phyloP scores from a whole-genome alignment of 1,140 invertebrate species.

The Papilio polyxenes region DNA sequence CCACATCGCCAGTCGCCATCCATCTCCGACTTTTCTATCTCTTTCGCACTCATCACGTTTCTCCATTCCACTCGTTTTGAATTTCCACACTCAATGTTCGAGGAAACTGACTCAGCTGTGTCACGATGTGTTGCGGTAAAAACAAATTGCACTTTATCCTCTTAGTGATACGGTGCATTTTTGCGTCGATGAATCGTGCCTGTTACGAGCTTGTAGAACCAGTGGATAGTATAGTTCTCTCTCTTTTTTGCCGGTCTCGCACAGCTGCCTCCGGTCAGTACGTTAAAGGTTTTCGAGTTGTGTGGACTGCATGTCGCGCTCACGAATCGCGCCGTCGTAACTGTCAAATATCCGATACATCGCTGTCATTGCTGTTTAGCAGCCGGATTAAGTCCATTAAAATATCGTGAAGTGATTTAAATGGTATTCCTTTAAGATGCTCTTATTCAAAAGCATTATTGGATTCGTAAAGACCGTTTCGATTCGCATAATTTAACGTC shows the following conservation, averaged over 20 bases:
- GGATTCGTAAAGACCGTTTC: conserved; percentile 21
- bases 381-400: conserved; percentile 16
- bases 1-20: conserved; percentile 51
- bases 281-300: conserved; percentile 61
- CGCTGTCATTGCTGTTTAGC: conserved; percentile 3
- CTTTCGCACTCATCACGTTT: conserved; percentile 65
- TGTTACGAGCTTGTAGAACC: conserved; percentile 50
- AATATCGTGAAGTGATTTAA: conserved; percentile 28
- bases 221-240: conserved; percentile 69
- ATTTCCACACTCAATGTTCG: conserved; percentile 72
- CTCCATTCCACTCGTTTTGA: conserved; percentile 62
- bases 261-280: conserved; percentile 75
- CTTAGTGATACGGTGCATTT: conserved; percentile 49
- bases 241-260: conserved; percentile 73
- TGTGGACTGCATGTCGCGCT: conserved; percentile 53
- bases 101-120: conserved; percentile 75
- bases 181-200: conserved; percentile 35
- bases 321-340: conserved; percentile 43
- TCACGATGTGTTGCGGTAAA: conserved; percentile 40
- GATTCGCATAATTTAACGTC: conserved; percentile 46
- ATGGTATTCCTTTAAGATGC: background rate
- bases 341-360: conserved; percentile 49
- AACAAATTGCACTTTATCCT: conserved; percentile 60
- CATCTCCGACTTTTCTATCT: conserved; percentile 49
- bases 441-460: conserved; percentile 9